A percentile compares a stretch with the other conserved stretches of the same genome.
Evolutionary conservation across 2,113 vertebrate genomes (phyloP).

Genomic region (Microtus richardsoni): DNA sequence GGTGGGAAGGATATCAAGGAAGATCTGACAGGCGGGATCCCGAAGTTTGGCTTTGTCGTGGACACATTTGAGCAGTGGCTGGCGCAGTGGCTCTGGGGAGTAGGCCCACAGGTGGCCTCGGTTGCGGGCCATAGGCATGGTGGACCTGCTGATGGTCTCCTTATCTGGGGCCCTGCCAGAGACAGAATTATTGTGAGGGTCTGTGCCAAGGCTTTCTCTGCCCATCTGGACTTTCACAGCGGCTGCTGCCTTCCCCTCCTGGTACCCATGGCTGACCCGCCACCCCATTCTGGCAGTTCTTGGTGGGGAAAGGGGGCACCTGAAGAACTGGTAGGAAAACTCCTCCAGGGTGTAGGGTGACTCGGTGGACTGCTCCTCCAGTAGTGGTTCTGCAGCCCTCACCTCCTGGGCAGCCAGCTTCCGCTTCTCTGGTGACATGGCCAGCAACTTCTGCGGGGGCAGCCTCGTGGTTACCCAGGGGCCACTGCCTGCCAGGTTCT

Average conservation of each 20-base stretch:
- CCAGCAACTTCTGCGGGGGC: conserved; percentile 89
- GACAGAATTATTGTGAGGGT: neutral
- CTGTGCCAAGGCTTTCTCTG: rapidly evolving
- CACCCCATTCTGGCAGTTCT: too few relatives aligned
- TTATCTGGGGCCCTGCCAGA: conserved; percentile 89
- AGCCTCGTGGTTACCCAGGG: neutral
- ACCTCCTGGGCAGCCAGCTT: conserved; percentile 84
- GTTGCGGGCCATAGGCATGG: conserved; percentile 88
- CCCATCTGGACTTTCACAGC: neutral
- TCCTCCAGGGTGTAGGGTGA: conserved; percentile 92
- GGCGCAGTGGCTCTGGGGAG: conserved; percentile 93
- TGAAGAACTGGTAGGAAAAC: conserved; percentile 94
- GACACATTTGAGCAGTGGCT: conserved; percentile 92
- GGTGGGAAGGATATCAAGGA: conserved; percentile 95
- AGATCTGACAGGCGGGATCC: conserved; percentile 93
- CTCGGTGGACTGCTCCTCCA: conserved; percentile 81
- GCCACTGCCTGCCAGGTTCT: neutral
- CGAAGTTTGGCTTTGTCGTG: conserved; percentile 88
- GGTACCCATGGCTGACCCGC: neutral
- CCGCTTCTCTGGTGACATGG: conserved; percentile 95
- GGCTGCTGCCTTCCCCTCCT: neutral
- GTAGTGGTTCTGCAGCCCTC: conserved; percentile 47
- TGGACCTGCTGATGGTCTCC: conserved; percentile 91
- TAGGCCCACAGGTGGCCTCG: conserved; percentile 92
- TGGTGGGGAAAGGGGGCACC: conserved; percentile 83